Conservation (phyloP, 1,140 invertebrate genomes). For the Drosophila albomicans region DNA sequence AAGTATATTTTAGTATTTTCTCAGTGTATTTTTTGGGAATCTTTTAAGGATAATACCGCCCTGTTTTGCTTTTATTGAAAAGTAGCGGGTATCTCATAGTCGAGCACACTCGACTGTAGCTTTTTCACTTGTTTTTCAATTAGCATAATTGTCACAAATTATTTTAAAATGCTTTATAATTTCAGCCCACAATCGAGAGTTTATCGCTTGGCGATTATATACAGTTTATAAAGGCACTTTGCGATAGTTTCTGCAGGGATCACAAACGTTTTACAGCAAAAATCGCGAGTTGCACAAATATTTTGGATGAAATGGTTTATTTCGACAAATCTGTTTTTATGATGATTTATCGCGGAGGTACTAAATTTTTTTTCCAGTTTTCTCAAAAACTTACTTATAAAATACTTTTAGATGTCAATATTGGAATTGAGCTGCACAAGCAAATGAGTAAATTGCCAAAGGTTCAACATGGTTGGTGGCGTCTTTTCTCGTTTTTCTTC, state of each 20-base stretch:
- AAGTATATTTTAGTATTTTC: too few species aligned
- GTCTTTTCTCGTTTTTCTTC: constrained; percentile 39
- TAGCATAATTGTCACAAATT: too few species aligned
- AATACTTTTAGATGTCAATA: constrained; percentile 17
- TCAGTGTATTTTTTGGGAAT: too few species aligned
- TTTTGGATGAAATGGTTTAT: constrained; percentile 32
- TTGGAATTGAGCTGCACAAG: constrained; percentile 35
- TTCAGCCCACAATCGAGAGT: constrained; percentile 31
- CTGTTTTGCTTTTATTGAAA: too few species aligned
- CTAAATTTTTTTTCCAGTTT: not conserved
- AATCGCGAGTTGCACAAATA: constrained; percentile 28
- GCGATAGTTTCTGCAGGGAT: constrained; percentile 39
- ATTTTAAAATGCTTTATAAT: not conserved
- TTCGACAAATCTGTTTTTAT: constrained; percentile 29
- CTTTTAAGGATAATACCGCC: too few species aligned
- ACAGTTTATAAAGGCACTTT: constrained; percentile 47
- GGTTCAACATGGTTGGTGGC: constrained; percentile 46
- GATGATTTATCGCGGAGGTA: constrained; percentile 31
- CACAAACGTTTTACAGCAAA: constrained; percentile 35
- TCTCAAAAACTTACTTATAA: not conserved
- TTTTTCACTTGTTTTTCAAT: not conserved
- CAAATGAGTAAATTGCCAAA: constrained; percentile 28
- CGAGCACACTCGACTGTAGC: too few species aligned
- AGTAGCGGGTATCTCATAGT: too few species aligned
- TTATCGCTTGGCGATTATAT: constrained; percentile 47